Base-by-base conservation (phyloP, 37 sponge, comb jelly and placozoan species). In the Corticium candelabrum region DNA sequence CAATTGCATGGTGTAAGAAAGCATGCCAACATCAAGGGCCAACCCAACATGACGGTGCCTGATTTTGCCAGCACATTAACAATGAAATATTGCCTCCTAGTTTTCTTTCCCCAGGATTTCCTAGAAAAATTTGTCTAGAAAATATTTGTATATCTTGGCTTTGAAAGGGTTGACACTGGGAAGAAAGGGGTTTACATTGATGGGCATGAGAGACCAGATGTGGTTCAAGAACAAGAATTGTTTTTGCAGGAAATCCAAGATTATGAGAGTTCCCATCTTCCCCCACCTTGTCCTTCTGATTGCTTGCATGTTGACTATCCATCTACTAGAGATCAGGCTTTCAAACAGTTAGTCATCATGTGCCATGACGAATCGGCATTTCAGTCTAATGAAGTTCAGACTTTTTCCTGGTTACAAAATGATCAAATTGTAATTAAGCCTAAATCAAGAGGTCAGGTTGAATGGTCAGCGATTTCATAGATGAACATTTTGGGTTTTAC, bases 41-140 rank as follows among this genome's bases (percentile, higher is more conserved):
- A 81, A 40, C 82, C 86, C 40, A 86, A 82, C 34, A 29, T 86
- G 41, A 86, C n/a, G n/a, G n/a, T n/a, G n/a, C n/a, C n/a, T n/a
- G n/a, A n/a, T n/a, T n/a, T n/a, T n/a, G n/a, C n/a, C n/a, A n/a
- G n/a, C n/a, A n/a, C n/a, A n/a, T n/a, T n/a, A n/a, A n/a, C n/a
- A n/a, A n/a, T n/a, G n/a, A n/a, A n/a, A n/a, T n/a, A n/a, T n/a
- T n/a, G n/a, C n/a, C n/a, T n/a, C n/a, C n/a, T n/a, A n/a, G n/a
- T n/a, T n/a, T n/a, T n/a, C n/a, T n/a, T n/a, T n/a, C n/a, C n/a
- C n/a, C n/a, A n/a, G n/a, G n/a, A n/a, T 50, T 50, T 50, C 62
- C 62, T 27, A 50, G 21, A 50, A 50, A 50, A 21, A 50, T 50
- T 50, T 11, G 62, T 27, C 62, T 50, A 21, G n/a, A n/a, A n/a